A percentile compares a stretch with the other conserved stretches of the same genome.
Conservation (phyloP, 1,140 invertebrate species). For the Bicyclus anynana region DNA sequence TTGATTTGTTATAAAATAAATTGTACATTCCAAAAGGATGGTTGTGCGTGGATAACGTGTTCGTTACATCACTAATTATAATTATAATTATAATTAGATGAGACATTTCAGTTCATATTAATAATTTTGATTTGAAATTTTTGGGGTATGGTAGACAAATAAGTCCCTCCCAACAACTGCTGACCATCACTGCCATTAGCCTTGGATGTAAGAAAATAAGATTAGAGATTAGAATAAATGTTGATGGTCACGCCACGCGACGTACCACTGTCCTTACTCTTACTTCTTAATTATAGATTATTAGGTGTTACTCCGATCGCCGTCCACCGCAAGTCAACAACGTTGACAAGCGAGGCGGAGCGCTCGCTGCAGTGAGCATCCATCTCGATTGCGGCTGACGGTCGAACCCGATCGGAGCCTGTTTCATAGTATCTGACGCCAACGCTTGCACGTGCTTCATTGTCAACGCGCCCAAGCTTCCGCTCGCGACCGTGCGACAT, state of each 20-base stretch:
- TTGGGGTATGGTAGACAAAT: conserved; percentile 55
- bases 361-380: background rate
- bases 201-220: conserved; percentile 51
- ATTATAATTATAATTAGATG: conserved; percentile 22
- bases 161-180: conserved; percentile 64
- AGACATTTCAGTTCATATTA: conserved; percentile 31
- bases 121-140: conserved; percentile 37
- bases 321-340: no score
- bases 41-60: conserved; percentile 6
- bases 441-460: background rate
- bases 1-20: background rate
- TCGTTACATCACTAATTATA: conserved; percentile 2
- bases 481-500: no score
- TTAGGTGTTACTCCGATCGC: no score
- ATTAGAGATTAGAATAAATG: conserved; percentile 50
- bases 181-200: conserved; percentile 70
- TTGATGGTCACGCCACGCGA: conserved; percentile 24
- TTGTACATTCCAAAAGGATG: background rate
- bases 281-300: conserved; percentile 13
- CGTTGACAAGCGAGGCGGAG: no score
- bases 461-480: background rate
- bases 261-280: conserved; percentile 2
- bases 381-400: conserved; percentile 23
- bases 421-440: conserved; percentile 26
- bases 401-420: conserved; percentile 20